Base-by-base conservation (phyloP, 2,113 vertebrate genomes). In the Platysternon megacephalum region DNA sequence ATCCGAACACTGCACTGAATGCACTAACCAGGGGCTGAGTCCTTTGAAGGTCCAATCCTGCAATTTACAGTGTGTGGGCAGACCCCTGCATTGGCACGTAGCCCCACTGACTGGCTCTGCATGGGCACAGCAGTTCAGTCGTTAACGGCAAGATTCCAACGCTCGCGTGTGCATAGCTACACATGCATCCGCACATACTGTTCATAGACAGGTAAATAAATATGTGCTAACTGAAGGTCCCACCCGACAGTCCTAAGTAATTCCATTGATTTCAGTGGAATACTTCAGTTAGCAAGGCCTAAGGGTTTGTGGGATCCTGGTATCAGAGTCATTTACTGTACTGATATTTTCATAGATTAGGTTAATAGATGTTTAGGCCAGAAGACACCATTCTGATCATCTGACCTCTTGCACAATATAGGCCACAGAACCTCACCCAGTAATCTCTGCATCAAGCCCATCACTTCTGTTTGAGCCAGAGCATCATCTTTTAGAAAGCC, bases 191-290 rank as follows among this genome's bases (percentile, higher is more conserved):
- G 44, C 72, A 76, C 12, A 44, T 44, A 28, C 10, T 7, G 42
- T 76, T 76, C 42, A 5, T 28, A 76, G 9, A 44, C n/a, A 74
- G n/a, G n/a, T 19, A 68, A 35, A 68, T n/a, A 19, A 56, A 56
- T 56, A 28, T 58, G 26, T 58, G 28, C 26, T 29, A 58, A 29
- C 28, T 58, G 28, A 58, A 58, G 10, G 56, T 32, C 94, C 78
- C 78, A 78, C 0, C 42, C 46, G 86, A 92, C 93, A 95, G 91
- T 91, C 95, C 91, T 92, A 49, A 90, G 84, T 96, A 97, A 93
- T 94, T 89, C 87, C 82, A 19, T 46, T 93, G 74, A 95, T 86
- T 95, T 93, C 85, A 95, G 91, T 26, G 78, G 95, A 97, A 97
- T 96, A 95, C 49, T 84, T n/a, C 39, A 76, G 3, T 44, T 79